Percentiles rank a stretch among this genome's conserved stretches.
These are phyloP conservation scores for Tanypteryx hageni DNA, from an alignment of 2,888 invertebrate species.

Conservation along the genomic window DNA sequence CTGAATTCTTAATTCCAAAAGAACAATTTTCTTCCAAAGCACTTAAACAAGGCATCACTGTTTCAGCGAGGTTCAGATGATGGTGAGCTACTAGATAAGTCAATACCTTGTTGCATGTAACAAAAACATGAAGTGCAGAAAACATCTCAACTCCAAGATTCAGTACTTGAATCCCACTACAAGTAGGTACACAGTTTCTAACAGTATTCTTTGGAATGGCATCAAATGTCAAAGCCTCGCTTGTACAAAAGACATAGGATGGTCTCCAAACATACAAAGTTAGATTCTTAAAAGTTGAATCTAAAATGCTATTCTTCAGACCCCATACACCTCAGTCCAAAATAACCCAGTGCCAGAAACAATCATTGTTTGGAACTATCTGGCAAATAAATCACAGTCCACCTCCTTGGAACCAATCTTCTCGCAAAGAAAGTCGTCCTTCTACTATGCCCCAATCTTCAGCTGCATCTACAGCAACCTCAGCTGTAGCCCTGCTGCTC, in stretches of 20 bases:
- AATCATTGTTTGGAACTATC: neutral
- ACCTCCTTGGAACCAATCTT: slow-evolving; percentile 46
- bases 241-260: neutral
- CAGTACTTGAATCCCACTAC: neutral
- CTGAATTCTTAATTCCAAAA: slow-evolving; percentile 34
- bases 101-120: neutral
- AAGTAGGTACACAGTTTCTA: neutral
- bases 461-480: slow-evolving; percentile 5
- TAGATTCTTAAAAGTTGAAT: neutral
- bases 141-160: neutral
- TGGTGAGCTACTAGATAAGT: neutral
- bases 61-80: neutral
- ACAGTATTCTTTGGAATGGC: slow-evolving; percentile 45
- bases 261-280: neutral
- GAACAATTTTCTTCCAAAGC: slow-evolving; percentile 28
- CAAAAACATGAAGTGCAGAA: slow-evolving; percentile 7
- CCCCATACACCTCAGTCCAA: slow-evolving; percentile 7
- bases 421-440: slow-evolving; percentile 43
- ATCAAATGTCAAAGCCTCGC: neutral
- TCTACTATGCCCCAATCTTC: slow-evolving; percentile 53
- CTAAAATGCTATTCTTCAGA: neutral
- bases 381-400: slow-evolving; percentile 39
- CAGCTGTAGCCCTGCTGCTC: slow-evolving; percentile 56
- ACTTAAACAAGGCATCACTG: slow-evolving; percentile 17
- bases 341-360: slow-evolving; percentile 46